Evolutionary conservation across 2,113 vertebrate genomes (phyloP).

Genomic region (Cynocephalus volans): DNA sequence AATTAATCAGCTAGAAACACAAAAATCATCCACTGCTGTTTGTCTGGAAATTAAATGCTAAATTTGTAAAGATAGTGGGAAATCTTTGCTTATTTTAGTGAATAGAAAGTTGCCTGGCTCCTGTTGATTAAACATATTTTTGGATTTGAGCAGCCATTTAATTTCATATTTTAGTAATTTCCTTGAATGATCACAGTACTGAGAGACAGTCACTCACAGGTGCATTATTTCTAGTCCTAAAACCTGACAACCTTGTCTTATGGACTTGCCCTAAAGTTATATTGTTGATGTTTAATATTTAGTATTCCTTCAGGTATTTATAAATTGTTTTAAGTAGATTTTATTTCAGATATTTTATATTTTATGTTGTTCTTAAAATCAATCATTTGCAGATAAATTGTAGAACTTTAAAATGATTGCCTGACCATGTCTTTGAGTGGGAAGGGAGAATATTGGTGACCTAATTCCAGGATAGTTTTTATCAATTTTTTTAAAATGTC

Average conservation of each 20-base stretch:
- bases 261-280: not conserved
- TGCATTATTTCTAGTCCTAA: not conserved
- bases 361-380: conserved; percentile 9
- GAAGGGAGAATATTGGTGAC: not conserved
- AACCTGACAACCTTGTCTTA: not conserved
- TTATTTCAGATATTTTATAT: not conserved
- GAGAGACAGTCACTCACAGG: not conserved
- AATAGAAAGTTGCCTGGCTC: not conserved
- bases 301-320: not conserved
- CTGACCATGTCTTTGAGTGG: not conserved
- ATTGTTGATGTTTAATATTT: conserved; percentile 53
- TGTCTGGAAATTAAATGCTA: not conserved
- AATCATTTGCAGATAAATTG: not conserved
- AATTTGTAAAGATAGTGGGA: not conserved
- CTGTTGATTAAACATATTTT: not conserved
- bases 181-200: not conserved
- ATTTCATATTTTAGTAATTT: conserved; percentile 8
- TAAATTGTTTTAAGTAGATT: not conserved
- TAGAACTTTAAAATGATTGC: not conserved
- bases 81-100: not conserved
- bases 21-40: not conserved
- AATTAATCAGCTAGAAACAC: not conserved
- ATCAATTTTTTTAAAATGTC: not conserved
- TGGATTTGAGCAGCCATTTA: not conserved
- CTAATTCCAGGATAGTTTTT: not conserved